Conservation (phyloP, 2,113 vertebrate species). For the Pygoscelis adeliae region DNA sequence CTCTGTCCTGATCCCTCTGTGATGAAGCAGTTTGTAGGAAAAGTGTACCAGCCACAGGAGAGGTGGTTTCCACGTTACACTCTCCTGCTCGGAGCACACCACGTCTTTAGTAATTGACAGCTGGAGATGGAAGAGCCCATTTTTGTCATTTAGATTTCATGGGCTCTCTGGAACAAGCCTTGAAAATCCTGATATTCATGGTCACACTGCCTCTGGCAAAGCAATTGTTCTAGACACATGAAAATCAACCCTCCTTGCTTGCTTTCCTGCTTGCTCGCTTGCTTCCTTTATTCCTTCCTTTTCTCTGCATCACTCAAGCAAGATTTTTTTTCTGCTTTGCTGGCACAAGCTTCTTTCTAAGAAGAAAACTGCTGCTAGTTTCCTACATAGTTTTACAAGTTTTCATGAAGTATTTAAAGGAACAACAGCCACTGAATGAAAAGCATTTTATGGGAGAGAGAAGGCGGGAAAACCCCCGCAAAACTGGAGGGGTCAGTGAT, state of each 20-base stretch:
- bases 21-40: neutral
- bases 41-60: neutral
- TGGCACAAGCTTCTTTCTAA: neutral
- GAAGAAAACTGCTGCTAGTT: neutral
- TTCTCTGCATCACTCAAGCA: neutral
- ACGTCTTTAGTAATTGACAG: neutral
- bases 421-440: neutral
- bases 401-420: conserved; percentile 32
- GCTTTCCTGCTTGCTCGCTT: neutral
- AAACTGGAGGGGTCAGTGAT: neutral
- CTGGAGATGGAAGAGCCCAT: neutral
- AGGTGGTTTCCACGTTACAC: neutral
- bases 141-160: neutral
- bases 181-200: neutral
- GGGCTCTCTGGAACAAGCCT: neutral
- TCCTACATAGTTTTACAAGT: neutral
- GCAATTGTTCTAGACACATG: neutral
- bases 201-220: neutral
- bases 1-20: neutral
- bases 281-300: neutral
- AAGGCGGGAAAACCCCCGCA: neutral
- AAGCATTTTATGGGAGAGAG: neutral
- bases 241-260: neutral
- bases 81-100: accelerated
- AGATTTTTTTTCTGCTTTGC: neutral